Conservation (phyloP, 1,140 invertebrate genomes). For the Mamestra configurata region DNA sequence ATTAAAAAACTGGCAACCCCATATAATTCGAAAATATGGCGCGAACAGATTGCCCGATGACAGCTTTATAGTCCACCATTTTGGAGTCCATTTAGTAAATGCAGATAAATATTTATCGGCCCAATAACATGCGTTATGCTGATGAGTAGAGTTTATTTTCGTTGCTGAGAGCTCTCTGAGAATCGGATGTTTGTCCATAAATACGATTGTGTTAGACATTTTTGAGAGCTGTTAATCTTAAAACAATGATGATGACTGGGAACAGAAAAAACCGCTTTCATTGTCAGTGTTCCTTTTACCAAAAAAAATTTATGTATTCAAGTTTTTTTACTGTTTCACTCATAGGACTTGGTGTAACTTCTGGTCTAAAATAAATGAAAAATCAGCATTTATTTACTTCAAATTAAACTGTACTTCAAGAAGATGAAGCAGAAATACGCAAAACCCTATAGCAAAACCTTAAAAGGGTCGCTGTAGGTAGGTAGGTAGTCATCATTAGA, state of each 20-base stretch:
- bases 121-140: constrained; percentile 71
- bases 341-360: no score
- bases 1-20: constrained; percentile 22
- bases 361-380: no score
- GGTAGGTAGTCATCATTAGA: no score
- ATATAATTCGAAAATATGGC: constrained; percentile 48
- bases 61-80: constrained; percentile 79
- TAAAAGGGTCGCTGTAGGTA: no score
- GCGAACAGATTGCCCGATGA: constrained; percentile 77
- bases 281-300: neutral
- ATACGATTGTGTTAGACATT: constrained; percentile 26
- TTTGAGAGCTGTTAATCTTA: constrained; percentile 35
- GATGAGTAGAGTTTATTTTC: constrained; percentile 70
- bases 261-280: neutral
- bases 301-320: no score
- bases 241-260: constrained; percentile 14
- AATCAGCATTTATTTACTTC: no score
- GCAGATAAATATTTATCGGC: constrained; percentile 83
- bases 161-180: constrained; percentile 52
- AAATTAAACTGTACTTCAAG: no score
- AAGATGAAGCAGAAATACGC: no score
- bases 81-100: constrained; percentile 84
- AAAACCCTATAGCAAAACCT: no score
- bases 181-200: constrained; percentile 41
- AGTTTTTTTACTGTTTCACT: no score